phyloP scores from a whole-genome alignment of 2,888 invertebrate genomes.

The Dinocampus coccinellae region DNA sequence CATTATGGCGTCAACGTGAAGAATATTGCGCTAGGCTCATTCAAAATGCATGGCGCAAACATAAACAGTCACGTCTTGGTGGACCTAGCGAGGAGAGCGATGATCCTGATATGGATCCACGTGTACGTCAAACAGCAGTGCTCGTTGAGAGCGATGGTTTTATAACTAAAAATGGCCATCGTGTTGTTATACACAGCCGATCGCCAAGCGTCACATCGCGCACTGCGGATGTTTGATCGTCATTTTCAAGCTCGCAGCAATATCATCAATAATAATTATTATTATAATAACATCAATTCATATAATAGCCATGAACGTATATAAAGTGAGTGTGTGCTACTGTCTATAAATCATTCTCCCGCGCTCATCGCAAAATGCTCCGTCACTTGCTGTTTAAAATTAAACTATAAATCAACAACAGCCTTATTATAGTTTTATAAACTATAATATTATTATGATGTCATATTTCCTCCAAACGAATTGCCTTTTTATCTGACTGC shows the following conservation, averaged over 20 bases:
- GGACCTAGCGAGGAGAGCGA: conserved; percentile 73
- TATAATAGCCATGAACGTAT: not conserved
- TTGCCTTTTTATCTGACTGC: conserved; percentile 62
- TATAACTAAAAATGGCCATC: conserved; percentile 88
- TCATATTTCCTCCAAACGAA: conserved; percentile 64
- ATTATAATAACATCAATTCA: conserved; percentile 17
- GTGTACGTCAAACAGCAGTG: conserved; percentile 82
- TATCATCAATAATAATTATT: conserved; percentile 19
- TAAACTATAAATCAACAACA: conserved; percentile 55
- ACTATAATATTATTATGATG: conserved; percentile 37
- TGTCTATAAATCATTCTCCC: not conserved
- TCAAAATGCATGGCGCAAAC: conserved; percentile 95
- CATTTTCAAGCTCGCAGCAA: conserved; percentile 66
- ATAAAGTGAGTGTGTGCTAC: conserved; percentile 3
- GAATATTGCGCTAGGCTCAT: conserved; percentile 96
- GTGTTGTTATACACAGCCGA: conserved; percentile 90
- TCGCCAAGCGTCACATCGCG: conserved; percentile 88
- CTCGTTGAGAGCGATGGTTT: conserved; percentile 87
- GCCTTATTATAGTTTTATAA: conserved; percentile 67
- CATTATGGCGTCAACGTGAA: conserved; percentile 95
- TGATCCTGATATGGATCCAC: conserved; percentile 65
- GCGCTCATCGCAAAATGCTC: conserved; percentile 11
- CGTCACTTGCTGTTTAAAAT: conserved; percentile 16
- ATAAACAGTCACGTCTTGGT: conserved; percentile 78
- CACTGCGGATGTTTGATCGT: conserved; percentile 88